phyloP scores from a whole-genome alignment of 2,113 vertebrate genomes.

The Dromaius novaehollandiae region DNA sequence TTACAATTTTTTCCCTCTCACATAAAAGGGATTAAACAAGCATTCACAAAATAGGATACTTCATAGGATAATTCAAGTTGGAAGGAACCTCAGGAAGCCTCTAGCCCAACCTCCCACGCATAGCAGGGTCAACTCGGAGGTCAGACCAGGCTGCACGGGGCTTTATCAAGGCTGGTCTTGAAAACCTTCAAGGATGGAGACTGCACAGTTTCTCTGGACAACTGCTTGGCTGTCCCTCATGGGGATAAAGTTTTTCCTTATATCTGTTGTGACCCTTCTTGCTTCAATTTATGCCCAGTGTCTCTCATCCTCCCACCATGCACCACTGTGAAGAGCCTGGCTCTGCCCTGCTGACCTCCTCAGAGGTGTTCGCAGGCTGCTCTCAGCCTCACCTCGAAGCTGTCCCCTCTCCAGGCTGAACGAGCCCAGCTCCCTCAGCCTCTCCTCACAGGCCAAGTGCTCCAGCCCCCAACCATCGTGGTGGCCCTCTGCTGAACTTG shows the following conservation, averaged over 20 bases:
- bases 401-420: neutral
- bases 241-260: neutral
- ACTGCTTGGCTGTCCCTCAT: neutral
- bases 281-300: neutral
- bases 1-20: neutral
- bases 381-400: neutral
- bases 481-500: neutral
- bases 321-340: neutral
- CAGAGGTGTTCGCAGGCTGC: neutral
- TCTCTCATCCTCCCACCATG: neutral
- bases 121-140: neutral
- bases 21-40: constrained; percentile 10
- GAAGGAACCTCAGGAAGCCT: constrained; percentile 12
- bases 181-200: neutral
- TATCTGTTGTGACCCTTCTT: neutral
- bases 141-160: neutral
- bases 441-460: neutral
- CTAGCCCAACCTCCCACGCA: neutral
- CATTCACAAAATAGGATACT: neutral
- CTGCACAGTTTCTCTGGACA: neutral
- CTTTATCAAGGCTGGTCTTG: neutral
- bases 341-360: neutral
- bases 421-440: neutral
- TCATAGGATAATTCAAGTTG: neutral
- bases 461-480: neutral